These are phyloP conservation scores for Entomyzon cyanotis DNA, from an alignment of 2,113 vertebrate species.

Conservation along the genomic window DNA sequence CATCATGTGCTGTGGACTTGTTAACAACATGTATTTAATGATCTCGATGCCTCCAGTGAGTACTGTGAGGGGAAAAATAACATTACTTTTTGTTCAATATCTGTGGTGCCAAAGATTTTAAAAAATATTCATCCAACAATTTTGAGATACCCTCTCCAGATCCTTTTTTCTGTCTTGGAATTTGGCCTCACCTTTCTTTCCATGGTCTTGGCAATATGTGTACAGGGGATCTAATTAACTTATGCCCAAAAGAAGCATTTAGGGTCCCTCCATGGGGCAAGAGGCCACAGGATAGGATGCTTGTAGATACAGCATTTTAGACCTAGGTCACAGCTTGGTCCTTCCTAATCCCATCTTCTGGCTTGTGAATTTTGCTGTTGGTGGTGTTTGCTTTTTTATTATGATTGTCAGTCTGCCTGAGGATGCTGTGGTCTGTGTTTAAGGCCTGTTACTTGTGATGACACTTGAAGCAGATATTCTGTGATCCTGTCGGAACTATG, in stretches of 20 bases:
- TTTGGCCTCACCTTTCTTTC: background rate
- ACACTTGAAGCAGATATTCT: background rate
- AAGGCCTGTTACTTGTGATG: background rate
- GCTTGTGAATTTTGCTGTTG: background rate
- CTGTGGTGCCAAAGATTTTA: background rate
- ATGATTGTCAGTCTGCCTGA: background rate
- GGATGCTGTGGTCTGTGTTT: background rate
- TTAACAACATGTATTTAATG: background rate
- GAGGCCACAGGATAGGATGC: background rate
- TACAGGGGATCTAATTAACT: background rate
- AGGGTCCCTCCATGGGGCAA: background rate
- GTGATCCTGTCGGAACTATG: background rate
- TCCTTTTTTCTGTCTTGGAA: background rate
- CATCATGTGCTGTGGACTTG: background rate
- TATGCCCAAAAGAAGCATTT: background rate
- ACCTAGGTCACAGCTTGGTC: background rate
- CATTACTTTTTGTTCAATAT: background rate
- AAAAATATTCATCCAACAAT: background rate
- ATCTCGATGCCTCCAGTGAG: fast-evolving
- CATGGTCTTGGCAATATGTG: background rate
- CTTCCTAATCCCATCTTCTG: background rate
- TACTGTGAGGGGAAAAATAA: background rate
- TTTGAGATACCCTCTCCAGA: background rate
- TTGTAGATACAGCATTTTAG: background rate
- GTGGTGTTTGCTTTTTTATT: background rate